A percentile compares a stretch with the other conserved stretches of the same genome.
phyloP scores from a whole-genome alignment of 2,797 vertebrate species.

The Cetoscarus ocellatus region DNA sequence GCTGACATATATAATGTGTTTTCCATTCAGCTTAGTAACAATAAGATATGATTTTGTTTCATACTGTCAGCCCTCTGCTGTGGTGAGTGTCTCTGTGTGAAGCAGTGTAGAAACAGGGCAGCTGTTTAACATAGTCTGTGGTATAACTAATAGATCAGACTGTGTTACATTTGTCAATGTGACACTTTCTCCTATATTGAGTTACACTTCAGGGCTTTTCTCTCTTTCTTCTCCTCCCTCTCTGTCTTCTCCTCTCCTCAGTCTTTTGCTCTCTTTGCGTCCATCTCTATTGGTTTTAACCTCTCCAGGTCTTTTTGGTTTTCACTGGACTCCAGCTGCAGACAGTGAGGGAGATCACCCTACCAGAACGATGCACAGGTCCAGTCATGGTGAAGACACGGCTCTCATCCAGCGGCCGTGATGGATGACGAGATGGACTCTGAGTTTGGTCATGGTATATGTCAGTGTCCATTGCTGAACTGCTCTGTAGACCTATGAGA shows the following conservation, averaged over 20 bases:
- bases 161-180: slow-evolving; percentile 84
- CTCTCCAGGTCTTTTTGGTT: slow-evolving; percentile 25
- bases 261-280: slow-evolving; percentile 28
- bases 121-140: slow-evolving; percentile 83
- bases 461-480: background rate
- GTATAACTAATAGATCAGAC: slow-evolving; percentile 83
- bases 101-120: slow-evolving; percentile 63
- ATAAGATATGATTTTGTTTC: no score
- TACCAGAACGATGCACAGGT: slow-evolving; percentile 50
- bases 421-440: slow-evolving; percentile 65
- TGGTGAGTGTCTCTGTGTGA: slow-evolving; percentile 26
- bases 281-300: slow-evolving; percentile 31
- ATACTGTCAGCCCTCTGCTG: no score
- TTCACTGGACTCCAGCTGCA: slow-evolving; percentile 16
- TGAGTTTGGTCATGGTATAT: slow-evolving; percentile 12
- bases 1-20: no score
- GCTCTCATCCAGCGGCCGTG: slow-evolving; percentile 48
- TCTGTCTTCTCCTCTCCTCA: slow-evolving; percentile 38
- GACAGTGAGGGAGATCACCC: slow-evolving; percentile 16
- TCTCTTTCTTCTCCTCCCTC: slow-evolving; percentile 50
- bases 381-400: slow-evolving; percentile 39
- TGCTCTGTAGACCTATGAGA: background rate
- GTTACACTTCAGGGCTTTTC: slow-evolving; percentile 80
- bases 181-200: slow-evolving; percentile 85
- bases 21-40: no score